A percentile compares a stretch with the other conserved stretches of the same genome.
Evolutionary conservation across 2,888 invertebrate genomes (phyloP).

Genomic region (Tribolium freemani): DNA sequence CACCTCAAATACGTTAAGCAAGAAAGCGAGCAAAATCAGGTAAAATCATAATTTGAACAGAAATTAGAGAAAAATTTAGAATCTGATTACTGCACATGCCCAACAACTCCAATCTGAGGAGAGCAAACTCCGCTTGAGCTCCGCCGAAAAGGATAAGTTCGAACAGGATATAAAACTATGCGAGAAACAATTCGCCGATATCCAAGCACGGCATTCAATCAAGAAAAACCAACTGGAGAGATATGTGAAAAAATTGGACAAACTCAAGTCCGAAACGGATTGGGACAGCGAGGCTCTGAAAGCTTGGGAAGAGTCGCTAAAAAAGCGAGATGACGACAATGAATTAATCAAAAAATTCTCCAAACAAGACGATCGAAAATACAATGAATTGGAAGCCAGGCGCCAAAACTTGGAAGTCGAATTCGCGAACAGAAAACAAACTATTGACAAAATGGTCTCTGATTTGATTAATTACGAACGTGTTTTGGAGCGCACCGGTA

Average conservation of each 20-base stretch:
- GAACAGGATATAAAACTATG: conserved; percentile 70
- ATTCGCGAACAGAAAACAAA: conserved; percentile 67
- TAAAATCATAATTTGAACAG: conserved; percentile 45
- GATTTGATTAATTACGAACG: conserved; percentile 73
- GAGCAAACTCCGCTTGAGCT: conserved; percentile 64
- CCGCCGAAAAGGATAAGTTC: conserved; percentile 69
- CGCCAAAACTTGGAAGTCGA: conserved; percentile 70
- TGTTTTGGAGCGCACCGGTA: conserved; percentile 61
- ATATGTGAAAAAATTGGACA: conserved; percentile 75
- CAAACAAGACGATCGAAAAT: conserved; percentile 78
- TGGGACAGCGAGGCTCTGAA: conserved; percentile 78
- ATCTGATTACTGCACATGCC: conserved; percentile 77
- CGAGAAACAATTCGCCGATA: conserved; percentile 66
- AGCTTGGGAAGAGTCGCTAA: conserved; percentile 81
- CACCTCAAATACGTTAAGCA: conserved; percentile 70
- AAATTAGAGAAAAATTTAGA: conserved; percentile 64
- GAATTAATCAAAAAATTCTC: conserved; percentile 80
- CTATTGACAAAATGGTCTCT: conserved; percentile 68
- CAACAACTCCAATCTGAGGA: conserved; percentile 79
- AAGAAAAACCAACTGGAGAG: conserved; percentile 70
- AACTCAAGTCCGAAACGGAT: conserved; percentile 76
- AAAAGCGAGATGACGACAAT: conserved; percentile 78
- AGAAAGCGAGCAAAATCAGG: conserved; percentile 73
- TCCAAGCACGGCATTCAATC: conserved; percentile 68
- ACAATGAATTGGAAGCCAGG: conserved; percentile 74